These are phyloP conservation scores for Atopsyche davidsoni DNA, from an alignment of 1,140 invertebrate species.

Conservation along the genomic window DNA sequence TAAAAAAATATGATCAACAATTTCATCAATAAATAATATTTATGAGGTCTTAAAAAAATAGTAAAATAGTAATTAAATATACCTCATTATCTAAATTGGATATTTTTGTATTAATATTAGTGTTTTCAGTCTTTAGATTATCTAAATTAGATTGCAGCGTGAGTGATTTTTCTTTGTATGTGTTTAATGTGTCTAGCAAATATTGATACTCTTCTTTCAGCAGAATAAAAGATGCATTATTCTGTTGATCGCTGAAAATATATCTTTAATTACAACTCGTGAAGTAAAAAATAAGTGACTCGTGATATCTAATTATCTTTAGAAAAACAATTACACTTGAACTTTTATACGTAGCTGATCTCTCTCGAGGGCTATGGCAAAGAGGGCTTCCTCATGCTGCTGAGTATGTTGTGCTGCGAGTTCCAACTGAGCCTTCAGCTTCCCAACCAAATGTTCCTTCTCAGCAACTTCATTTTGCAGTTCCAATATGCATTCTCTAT, in stretches of 20 bases:
- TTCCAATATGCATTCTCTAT: slow-evolving; percentile 33
- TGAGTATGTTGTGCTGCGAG: slow-evolving; percentile 31
- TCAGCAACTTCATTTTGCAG: slow-evolving; percentile 40
- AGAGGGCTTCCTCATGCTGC: slow-evolving; percentile 40
- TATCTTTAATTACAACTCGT: no score
- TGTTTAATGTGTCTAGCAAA: slow-evolving; percentile 5
- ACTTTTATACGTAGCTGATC: slow-evolving; percentile 37
- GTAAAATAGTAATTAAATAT: not conserved
- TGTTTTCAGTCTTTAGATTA: slow-evolving; percentile 13
- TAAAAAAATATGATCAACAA: not conserved
- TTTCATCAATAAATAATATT: no score
- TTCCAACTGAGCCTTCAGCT: slow-evolving; percentile 39
- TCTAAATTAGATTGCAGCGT: not conserved
- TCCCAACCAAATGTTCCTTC: slow-evolving; percentile 36
- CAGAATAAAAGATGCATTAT: not conserved
- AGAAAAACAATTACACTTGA: slow-evolving; percentile 34
- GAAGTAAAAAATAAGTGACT: not conserved
- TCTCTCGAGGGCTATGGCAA: slow-evolving; percentile 36
- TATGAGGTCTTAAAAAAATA: not conserved
- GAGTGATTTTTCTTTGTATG: slow-evolving; percentile 1
- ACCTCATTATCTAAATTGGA: slow-evolving; percentile 15
- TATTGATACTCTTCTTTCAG: slow-evolving; percentile 12
- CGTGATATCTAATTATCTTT: not conserved
- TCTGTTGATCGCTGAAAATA: slow-evolving; percentile 12
- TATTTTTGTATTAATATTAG: slow-evolving; percentile 1